Evolutionary conservation across 2,797 vertebrate species (phyloP), one percentile per base, ranked within the genome.

Genomic region (Pangasius sanitwongsei): DNA sequence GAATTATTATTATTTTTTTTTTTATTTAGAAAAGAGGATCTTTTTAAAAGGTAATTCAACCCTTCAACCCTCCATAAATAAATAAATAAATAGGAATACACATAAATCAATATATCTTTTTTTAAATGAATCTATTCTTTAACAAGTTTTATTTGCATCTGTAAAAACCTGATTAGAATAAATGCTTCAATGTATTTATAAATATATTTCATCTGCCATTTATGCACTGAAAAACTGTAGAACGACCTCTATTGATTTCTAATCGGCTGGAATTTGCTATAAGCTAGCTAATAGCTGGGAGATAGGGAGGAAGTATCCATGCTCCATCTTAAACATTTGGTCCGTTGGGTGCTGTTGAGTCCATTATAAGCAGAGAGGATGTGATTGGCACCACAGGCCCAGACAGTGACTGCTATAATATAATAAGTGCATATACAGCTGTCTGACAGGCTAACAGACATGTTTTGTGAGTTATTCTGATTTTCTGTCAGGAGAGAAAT

Each of bases 401-500:
- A 77, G 75, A 53, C 48, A 7, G 28, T 50, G 28, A 78, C 48
- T 28, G 48, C 48, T 78, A 31, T 50, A 16, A n/a, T 53, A 53
- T 78, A 78, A 78, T 78, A 78, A 78, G 15, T 53, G 48, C 48
- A 78, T 53, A 53, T 78, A 78, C 48, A 78, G 28, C 48, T n/a
- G 74, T 53, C 74, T 77, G 12, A 16, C 44, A 28, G 75, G 11
- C 48, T 53, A 77, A 78, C 75, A 78, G 75, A 53, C 48, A 78
- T 53, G 75, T 78, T 78, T 16, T 44, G 72, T 31, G 13, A 78
- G 48, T 53, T n/a, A 50, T 50, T 53, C 15, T 78, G 75, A 53
- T 78, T 78, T 78, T 18, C 75, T 78, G 75, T 28, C 75, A 78
- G 75, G 48, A 78, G 5, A 77, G 74, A 77, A 77, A 77, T 77